phyloP scores from a whole-genome alignment of 2,797 vertebrate species.

The Enteromius anoplus region DNA sequence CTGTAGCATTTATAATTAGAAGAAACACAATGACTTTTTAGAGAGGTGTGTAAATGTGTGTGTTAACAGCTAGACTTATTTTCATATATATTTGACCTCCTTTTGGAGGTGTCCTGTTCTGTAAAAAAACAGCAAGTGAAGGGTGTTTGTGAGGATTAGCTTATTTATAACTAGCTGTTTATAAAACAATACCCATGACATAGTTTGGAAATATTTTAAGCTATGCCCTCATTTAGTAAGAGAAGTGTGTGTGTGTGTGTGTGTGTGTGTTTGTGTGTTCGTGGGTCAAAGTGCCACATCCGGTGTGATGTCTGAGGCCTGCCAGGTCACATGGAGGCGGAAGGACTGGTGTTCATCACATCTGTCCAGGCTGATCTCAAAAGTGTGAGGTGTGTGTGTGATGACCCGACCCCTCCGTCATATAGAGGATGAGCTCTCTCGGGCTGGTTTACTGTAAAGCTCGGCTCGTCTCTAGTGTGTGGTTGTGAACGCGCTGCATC shows the following conservation, averaged over 20 bases:
- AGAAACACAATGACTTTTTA: not conserved
- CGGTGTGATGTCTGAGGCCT: not conserved
- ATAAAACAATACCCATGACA: not conserved
- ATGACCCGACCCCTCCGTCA: not conserved
- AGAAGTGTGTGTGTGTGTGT: constrained; percentile 21
- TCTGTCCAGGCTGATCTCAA: not conserved
- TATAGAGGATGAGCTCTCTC: not conserved
- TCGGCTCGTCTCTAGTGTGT: not conserved
- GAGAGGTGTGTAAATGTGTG: not conserved
- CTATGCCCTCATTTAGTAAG: not conserved
- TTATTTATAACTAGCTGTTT: not conserved
- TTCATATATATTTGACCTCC: too few species aligned
- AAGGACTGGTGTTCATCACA: not conserved
- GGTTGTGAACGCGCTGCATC: not conserved
- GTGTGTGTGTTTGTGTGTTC: not conserved
- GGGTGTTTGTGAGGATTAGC: not conserved
- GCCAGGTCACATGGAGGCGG: not conserved
- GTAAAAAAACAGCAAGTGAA: not conserved
- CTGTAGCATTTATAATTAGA: not conserved
- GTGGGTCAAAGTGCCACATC: not conserved
- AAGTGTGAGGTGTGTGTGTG: not conserved
- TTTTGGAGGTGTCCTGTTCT: not conserved
- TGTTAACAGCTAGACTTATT: not conserved
- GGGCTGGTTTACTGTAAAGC: not conserved
- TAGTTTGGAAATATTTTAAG: not conserved